Conservation (phyloP, 2,888 invertebrate species). For the Chirona hameri region DNA sequence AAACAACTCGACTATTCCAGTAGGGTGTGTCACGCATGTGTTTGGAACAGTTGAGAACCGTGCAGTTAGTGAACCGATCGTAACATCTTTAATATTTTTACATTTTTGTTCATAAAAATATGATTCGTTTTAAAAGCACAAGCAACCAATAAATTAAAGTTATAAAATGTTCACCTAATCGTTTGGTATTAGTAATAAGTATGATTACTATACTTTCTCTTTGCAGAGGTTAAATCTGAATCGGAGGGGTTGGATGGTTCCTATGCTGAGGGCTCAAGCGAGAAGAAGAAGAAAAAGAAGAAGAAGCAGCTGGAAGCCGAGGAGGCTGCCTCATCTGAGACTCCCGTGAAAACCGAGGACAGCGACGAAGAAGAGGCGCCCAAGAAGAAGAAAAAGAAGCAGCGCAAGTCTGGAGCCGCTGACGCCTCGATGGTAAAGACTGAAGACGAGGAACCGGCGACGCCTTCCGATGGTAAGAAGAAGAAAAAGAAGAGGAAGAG, state of each 20-base stretch:
- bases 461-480: slow-evolving; percentile 35
- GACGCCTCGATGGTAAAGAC: slow-evolving; percentile 22
- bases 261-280: background rate
- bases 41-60: too few relatives aligned
- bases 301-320: slow-evolving; percentile 31
- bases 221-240: background rate
- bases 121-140: too few relatives aligned
- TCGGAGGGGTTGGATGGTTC: slow-evolving; percentile 33
- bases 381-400: slow-evolving; percentile 40
- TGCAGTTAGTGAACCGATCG: too few relatives aligned
- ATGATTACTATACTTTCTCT: too few relatives aligned
- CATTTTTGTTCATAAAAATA: too few relatives aligned
- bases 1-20: too few relatives aligned
- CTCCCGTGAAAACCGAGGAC: slow-evolving; percentile 52
- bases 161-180: too few relatives aligned
- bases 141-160: too few relatives aligned
- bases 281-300: background rate
- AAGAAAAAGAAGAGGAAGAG: slow-evolving; percentile 38
- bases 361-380: slow-evolving; percentile 35
- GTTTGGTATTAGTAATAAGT: too few relatives aligned
- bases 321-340: slow-evolving; percentile 30
- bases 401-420: slow-evolving; percentile 30
- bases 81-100: too few relatives aligned
- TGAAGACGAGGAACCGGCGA: slow-evolving; percentile 32
- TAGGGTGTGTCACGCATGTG: too few relatives aligned